Conservation (phyloP, 2,888 invertebrate genomes). For the Hoplodrina blanda region DNA sequence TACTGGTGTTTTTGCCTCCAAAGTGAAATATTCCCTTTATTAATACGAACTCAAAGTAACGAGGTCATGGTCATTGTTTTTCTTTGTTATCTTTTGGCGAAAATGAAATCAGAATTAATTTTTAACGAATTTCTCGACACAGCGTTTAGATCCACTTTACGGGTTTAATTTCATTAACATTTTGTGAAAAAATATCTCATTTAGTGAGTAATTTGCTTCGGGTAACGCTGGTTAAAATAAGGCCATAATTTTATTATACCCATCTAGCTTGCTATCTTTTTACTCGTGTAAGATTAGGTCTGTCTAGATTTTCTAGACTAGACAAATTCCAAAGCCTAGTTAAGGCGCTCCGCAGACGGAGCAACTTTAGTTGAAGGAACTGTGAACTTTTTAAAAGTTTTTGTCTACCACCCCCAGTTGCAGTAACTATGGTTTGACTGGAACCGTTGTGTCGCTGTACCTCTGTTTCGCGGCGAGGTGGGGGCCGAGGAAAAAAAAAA, state of each 20-base stretch:
- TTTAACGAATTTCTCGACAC: conserved; percentile 38
- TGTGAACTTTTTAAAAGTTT: too few species aligned
- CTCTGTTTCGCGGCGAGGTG: too few species aligned
- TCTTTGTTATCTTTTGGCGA: conserved; percentile 20
- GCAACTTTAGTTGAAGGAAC: too few species aligned
- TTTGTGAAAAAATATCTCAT: conserved; percentile 46
- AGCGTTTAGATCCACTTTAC: conserved; percentile 35
- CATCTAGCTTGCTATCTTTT: conserved; percentile 1
- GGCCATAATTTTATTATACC: conserved; percentile 22
- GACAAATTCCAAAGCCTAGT: too few species aligned
- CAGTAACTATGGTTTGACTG: too few species aligned
- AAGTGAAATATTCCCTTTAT: conserved; percentile 13
- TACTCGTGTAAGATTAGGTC: conserved; percentile 19
- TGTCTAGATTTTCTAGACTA: neutral
- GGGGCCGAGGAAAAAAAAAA: too few species aligned
- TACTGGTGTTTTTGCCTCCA: too few species aligned
- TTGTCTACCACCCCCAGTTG: too few species aligned
- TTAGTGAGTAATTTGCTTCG: conserved; percentile 40
- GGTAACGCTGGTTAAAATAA: conserved; percentile 16
- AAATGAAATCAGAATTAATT: conserved; percentile 49
- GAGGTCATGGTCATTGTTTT: conserved; percentile 17
- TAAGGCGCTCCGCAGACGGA: too few species aligned
- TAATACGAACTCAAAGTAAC: conserved; percentile 19
- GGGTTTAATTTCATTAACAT: conserved; percentile 37
- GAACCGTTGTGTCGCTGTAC: too few species aligned